These are phyloP conservation scores for Sinentomon sp. DNA, from an alignment of 2,888 invertebrate species.

Conservation along the genomic window DNA sequence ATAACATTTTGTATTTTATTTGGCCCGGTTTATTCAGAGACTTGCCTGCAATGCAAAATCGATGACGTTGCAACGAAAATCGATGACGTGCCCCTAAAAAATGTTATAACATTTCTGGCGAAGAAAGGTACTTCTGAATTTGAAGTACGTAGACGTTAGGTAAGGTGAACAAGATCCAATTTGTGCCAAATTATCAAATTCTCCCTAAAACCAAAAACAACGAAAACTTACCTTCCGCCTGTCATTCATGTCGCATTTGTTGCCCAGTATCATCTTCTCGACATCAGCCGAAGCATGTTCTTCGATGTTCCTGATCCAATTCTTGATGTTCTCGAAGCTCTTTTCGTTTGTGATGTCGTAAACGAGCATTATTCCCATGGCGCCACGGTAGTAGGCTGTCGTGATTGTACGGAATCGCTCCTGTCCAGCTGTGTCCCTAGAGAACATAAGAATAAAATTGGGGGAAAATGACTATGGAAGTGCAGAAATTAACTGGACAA, in stretches of 20 bases:
- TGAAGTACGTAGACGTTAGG: no score
- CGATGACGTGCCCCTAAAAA: no score
- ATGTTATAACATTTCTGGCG: no score
- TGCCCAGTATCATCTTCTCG: constrained; percentile 94
- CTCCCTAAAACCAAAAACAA: constrained; percentile 2
- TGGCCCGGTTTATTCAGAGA: no score
- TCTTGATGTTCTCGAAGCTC: constrained; percentile 95
- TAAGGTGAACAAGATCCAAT: background rate
- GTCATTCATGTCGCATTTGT: constrained; percentile 93
- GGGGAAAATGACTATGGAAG: background rate
- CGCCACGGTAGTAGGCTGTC: constrained; percentile 97
- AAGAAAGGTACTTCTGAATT: no score
- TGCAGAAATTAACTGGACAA: no score
- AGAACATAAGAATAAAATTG: no score
- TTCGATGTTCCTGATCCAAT: constrained; percentile 97
- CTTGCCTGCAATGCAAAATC: no score
- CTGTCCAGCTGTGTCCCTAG: constrained; percentile 94
- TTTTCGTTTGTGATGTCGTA: constrained; percentile 99
- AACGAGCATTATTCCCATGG: constrained; percentile 98
- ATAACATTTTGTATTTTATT: no score
- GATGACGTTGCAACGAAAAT: no score
- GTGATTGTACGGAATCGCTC: constrained; percentile 97
- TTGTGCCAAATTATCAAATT: background rate
- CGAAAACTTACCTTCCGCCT: constrained; percentile 28
- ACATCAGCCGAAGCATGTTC: constrained; percentile 97